Evolutionary conservation across 1,140 invertebrate species (phyloP), one percentile per base, ranked within the genome.

Genomic region (Condylostylus longicornis): DNA sequence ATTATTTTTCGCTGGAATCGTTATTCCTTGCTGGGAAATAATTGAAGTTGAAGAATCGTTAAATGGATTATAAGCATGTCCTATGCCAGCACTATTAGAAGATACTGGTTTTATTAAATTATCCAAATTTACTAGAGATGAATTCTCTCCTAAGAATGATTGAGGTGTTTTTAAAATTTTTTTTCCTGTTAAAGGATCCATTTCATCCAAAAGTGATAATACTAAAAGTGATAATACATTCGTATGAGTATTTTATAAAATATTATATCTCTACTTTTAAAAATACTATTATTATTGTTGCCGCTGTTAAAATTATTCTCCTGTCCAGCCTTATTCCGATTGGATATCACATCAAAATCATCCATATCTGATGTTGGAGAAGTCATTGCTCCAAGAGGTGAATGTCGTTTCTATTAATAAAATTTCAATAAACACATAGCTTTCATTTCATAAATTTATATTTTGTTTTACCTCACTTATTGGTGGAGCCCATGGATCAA

Each of bases 121-220:
- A 65, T 96, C 90, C 51, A 96, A 70, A 72, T 95, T 95, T 28
- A 95, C 90, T 40, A 96, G 71, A 45, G 78, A 74, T 15, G 84
- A 89, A 65, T 95, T 95, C 65, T 94, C 86, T 14, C 90, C 90
- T 6, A 96, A 71, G 64, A 96, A 95, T 47, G 77, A 78, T 47
- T 89, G 84, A 7, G 91, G 88, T 37, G 85, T 89, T 62, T 89
- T 91, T 58, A 83, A 80, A 34, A 51, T 55, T 43, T 61, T 59
- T 18, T 56, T 45, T n/a, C 49, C 51, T 38, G 55, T 53, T 8
- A 61, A 37, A 25, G 57, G 58, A 47, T 60, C 58, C 47, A 60
- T 48, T 14, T 61, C 58, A 31, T 58, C 54, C 20, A 60, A 48
- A 39, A 61, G 44, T 38, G 51, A 55, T 41, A 53, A 54, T 60